These are phyloP conservation scores for Ramphastos sulfuratus DNA, from an alignment of 2,113 vertebrate species.

Conservation along the genomic window DNA sequence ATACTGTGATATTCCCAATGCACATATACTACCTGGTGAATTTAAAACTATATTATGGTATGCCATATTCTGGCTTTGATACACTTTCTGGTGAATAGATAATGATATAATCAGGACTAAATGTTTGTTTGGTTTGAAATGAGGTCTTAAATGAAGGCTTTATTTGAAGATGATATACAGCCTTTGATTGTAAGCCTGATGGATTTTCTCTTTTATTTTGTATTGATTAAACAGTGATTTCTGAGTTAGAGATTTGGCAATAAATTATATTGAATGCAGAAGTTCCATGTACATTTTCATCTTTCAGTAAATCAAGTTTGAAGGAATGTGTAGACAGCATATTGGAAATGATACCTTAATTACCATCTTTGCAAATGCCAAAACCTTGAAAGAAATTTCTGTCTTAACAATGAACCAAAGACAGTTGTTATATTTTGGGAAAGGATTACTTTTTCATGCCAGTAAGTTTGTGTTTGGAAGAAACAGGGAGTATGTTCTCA, in stretches of 20 bases:
- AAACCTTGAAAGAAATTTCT: neutral
- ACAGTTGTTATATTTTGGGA: neutral
- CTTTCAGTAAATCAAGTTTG: neutral
- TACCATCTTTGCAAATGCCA: neutral
- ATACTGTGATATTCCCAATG: neutral
- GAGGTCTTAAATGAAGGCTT: constrained; percentile 20
- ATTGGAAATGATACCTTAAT: constrained; percentile 1
- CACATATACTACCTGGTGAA: neutral
- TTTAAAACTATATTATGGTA: neutral
- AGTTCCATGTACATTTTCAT: neutral
- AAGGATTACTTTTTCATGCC: neutral
- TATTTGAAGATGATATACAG: constrained; percentile 21
- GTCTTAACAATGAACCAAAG: neutral
- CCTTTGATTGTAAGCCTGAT: constrained; percentile 21
- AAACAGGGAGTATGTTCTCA: neutral
- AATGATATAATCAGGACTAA: neutral
- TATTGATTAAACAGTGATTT: constrained; percentile 33
- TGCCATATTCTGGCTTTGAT: neutral
- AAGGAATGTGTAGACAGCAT: neutral
- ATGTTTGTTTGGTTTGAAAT: constrained; percentile 18
- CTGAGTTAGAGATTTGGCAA: neutral
- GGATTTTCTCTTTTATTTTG: constrained; percentile 1
- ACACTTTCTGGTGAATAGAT: neutral
- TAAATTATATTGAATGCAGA: neutral
- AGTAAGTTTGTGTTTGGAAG: neutral